Conservation (phyloP, 2,888 invertebrate genomes). For the Eupithecia abbreviata region DNA sequence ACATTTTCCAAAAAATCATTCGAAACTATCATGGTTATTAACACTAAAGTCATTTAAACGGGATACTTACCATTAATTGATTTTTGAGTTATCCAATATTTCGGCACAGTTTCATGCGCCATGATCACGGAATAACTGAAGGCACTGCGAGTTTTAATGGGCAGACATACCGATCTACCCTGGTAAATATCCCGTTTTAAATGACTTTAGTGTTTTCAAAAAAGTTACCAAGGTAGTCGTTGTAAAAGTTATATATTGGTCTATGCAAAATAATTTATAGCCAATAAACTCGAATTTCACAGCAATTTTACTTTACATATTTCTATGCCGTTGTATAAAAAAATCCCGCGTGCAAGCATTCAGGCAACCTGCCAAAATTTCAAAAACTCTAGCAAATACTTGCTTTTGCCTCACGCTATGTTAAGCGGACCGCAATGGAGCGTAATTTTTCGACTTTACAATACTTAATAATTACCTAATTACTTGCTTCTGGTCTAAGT, state of each 20-base stretch:
- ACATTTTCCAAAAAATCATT: not conserved
- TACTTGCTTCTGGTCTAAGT: slow-evolving; percentile 2
- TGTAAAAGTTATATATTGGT: not conserved
- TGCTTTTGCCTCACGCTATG: not conserved
- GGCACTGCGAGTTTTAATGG: too few relatives aligned
- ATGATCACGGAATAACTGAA: too few relatives aligned
- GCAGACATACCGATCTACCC: too few relatives aligned
- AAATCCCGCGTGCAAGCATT: not conserved
- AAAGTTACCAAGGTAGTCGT: not conserved
- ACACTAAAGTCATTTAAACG: too few relatives aligned
- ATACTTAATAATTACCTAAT: slow-evolving; percentile 2
- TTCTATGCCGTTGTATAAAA: not conserved
- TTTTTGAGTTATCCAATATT: too few relatives aligned
- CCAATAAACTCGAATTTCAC: not conserved
- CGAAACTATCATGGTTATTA: too few relatives aligned
- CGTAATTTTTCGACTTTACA: not conserved
- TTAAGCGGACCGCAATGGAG: not conserved
- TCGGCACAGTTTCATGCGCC: too few relatives aligned
- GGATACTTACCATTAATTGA: too few relatives aligned
- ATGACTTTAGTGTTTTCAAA: too few relatives aligned
- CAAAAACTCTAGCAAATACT: slow-evolving; percentile 10
- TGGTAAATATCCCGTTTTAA: too few relatives aligned
- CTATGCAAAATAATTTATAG: slow-evolving; percentile 4
- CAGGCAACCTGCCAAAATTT: slow-evolving; percentile 6
- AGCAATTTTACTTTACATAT: not conserved